These are phyloP conservation scores for Actenoides hombroni DNA, from an alignment of 2,113 vertebrate genomes.

Conservation along the genomic window DNA sequence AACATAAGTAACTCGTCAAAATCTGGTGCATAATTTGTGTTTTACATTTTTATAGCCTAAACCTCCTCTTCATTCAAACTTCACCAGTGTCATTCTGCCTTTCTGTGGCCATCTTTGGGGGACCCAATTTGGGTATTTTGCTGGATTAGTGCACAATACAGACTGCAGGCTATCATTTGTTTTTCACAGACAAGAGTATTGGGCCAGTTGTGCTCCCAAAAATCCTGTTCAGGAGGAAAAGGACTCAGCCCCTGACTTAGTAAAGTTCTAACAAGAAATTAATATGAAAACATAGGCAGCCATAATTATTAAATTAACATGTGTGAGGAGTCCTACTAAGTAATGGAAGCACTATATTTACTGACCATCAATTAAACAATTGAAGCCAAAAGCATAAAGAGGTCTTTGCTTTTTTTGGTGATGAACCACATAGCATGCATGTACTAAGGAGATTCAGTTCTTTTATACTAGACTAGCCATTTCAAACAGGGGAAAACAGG, in stretches of 20 bases:
- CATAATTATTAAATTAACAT: not conserved
- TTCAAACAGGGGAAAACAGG: not conserved
- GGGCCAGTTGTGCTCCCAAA: not conserved
- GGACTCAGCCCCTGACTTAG: not conserved
- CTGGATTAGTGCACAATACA: not conserved
- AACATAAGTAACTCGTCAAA: not conserved
- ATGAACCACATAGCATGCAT: not conserved
- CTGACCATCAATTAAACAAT: not conserved
- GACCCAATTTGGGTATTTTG: not conserved
- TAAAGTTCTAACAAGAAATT: not conserved
- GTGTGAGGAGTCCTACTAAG: not conserved
- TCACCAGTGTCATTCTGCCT: not conserved
- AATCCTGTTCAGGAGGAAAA: not conserved
- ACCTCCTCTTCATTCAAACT: not conserved
- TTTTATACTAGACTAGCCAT: not conserved
- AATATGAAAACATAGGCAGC: not conserved
- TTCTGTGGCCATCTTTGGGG: not conserved
- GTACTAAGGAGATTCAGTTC: not conserved
- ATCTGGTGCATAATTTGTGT: not conserved
- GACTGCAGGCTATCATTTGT: not conserved
- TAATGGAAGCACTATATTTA: accelerated
- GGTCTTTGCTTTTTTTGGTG: not conserved
- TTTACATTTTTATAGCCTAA: not conserved
- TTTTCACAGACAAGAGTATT: not conserved
- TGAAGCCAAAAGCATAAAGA: not conserved